Base-by-base conservation (phyloP, 1,140 invertebrate species). In the Caenorhabditis remanei region DNA sequence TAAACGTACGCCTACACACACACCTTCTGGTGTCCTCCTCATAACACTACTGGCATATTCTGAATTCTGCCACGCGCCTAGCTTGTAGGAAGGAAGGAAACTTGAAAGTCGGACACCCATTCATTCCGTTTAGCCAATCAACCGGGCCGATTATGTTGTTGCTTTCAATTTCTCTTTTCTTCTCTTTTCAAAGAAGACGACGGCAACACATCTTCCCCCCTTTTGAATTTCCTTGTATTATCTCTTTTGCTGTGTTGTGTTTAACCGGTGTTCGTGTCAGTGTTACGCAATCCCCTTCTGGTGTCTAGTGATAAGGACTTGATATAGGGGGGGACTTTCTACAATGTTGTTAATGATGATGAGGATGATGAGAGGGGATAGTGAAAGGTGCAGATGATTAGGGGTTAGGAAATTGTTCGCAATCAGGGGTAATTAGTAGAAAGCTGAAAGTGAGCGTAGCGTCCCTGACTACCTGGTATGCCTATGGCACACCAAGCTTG, bases 121-220 rank as follows among this genome's bases (percentile, higher is more conserved):
- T 71, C 67, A 79, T 79, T 79, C 71, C 71, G 71, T 79, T 79
- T 79, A 79, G 71, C 71, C 71, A 79, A 79, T 79, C 71, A 79
- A 79, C 71, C 71, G 71, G n/a, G 40, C 19, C 67, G 67, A 71
- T 71, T 71, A 71, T 71, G 67, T 71, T 71, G 67, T 71, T 71
- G 67, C 67, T 79, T 50, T 79, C 71, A 13, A 43, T 50, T 79
- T 79, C 71, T 50, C 41, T 46, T 19, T 43, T 71, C 46, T 46
- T 46, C 65, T 71, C 9, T 79, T 79, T n/a, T 6, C 21, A 24
- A 13, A 13, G 63, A 40, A 9, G 67, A 71, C 46, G 63, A 40
- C 21, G 24, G n/a, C 21, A 9, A 65, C 32, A 9, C n/a, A n/a
- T 19, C 56, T 58, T 58, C 50, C 16, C 19, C 56, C 7, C n/a